Evolutionary conservation across 1,140 invertebrate genomes (phyloP), one percentile per base, ranked within the genome.

Genomic region (Dendroctonus ponderosae): DNA sequence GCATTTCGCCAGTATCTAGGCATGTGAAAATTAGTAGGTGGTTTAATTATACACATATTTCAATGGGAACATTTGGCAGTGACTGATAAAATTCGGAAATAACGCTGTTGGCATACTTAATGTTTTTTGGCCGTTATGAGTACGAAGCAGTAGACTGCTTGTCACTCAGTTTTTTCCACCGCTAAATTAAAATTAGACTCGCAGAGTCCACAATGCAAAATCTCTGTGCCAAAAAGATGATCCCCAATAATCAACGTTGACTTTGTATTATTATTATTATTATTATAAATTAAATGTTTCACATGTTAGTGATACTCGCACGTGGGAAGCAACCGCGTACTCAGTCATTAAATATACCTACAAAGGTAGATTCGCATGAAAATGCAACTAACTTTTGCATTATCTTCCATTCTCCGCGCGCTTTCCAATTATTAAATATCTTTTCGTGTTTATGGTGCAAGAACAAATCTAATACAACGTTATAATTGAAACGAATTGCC

Each of bases 91-190:
- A 44, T 14, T 58, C 40, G 56, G 59, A 61, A 50, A 49, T 58
- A 40, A 50, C 38, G 50, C 14, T 61, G 37, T 50, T 61, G 59
- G 59, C 59, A 61, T 14, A n/a, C 7, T 50, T 50, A 39, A 39
- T 39, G 8, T 11, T 44, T 61, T 50, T 61, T 50, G 9, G 15
- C 50, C 37, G 9, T 14, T 52, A 52, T 6, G 9, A 52, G 26
- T 9, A 14, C 37, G 37, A 52, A 52, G 2, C n/a, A 39, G 59
- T 41, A 61, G 59, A 61, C 59, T 61, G 59, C 59, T 61, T 61
- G 59, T 50, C 59, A 61, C 59, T 61, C 57, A 59, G 12, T 52
- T 26, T 37, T 56, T 56, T 40, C n/a, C 11, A 26, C 11, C 9
- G 11, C 11, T 11, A 56, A 26, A 9, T 7, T 56, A 56, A 56